A percentile compares a stretch with the other conserved stretches of the same genome.
These are phyloP conservation scores for Tychaedon coryphoeus DNA, from an alignment of 2,113 vertebrate species.

Conservation along the genomic window DNA sequence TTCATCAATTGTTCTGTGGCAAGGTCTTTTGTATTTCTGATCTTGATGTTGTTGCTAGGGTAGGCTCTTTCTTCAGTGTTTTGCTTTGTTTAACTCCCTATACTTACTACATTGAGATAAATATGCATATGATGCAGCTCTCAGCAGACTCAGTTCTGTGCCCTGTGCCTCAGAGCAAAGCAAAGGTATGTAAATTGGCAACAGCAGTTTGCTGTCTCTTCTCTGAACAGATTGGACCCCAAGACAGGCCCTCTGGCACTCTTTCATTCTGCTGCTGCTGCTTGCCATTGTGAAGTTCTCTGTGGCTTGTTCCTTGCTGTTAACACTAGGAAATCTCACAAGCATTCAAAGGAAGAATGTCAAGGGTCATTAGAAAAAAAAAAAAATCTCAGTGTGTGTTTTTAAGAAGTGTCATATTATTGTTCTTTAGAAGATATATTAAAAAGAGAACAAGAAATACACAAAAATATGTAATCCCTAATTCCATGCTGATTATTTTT, in stretches of 20 bases:
- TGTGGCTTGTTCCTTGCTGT: neutral
- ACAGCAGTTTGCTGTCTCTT: neutral
- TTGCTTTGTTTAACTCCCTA: neutral
- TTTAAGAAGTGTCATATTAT: neutral
- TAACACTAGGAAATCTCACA: neutral
- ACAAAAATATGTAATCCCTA: neutral
- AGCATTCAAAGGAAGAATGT: neutral
- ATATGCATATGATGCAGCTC: neutral
- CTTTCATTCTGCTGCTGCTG: neutral
- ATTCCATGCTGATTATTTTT: neutral
- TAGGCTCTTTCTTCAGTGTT: neutral
- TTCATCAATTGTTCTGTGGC: neutral
- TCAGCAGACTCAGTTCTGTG: neutral
- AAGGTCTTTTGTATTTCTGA: neutral
- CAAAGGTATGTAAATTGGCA: constrained; percentile 4
- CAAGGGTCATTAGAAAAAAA: neutral
- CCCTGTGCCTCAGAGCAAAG: neutral
- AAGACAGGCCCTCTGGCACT: neutral
- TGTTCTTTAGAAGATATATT: neutral
- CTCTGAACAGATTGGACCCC: neutral
- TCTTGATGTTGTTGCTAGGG: neutral
- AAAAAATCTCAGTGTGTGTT: neutral
- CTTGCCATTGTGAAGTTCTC: neutral
- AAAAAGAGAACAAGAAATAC: neutral
- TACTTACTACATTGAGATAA: neutral